Evolutionary conservation across 2,797 vertebrate genomes (phyloP).

Genomic region (Spinus pinus): DNA sequence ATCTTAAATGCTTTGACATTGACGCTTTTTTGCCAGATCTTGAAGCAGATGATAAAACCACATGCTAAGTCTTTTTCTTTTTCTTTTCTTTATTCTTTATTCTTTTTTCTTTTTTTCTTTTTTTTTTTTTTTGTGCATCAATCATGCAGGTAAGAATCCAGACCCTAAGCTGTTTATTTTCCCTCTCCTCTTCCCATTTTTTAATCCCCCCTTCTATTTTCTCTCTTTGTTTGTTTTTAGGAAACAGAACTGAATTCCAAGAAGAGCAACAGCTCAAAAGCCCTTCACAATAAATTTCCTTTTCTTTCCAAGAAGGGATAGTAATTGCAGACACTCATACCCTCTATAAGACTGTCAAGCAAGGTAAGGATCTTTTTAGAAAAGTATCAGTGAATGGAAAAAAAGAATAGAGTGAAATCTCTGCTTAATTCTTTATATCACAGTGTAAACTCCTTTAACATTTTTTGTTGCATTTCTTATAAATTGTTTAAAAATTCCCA

Average conservation of each 20-base stretch:
- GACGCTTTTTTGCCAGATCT: neutral
- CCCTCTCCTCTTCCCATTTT: accelerated
- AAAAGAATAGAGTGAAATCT: neutral
- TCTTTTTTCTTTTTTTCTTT: accelerated
- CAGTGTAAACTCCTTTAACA: neutral
- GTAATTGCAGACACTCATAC: neutral
- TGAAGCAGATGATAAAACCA: neutral
- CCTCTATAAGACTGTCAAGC: neutral
- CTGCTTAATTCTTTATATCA: neutral
- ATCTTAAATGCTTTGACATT: neutral
- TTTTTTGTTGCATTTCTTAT: neutral
- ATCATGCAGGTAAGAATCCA: neutral
- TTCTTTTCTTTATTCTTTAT: accelerated
- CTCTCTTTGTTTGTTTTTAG: neutral
- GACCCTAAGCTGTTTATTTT: neutral
- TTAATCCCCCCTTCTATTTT: accelerated
- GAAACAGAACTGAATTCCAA: neutral
- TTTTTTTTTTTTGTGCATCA: neutral
- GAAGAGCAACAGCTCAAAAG: neutral
- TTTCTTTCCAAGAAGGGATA: neutral
- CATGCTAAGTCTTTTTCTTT: neutral
- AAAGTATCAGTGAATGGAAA: neutral
- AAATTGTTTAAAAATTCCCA: neutral
- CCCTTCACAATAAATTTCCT: neutral
- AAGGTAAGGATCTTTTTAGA: neutral